phyloP scores from a whole-genome alignment of 2,797 vertebrate genomes.

The Hylomyscus alleni region DNA sequence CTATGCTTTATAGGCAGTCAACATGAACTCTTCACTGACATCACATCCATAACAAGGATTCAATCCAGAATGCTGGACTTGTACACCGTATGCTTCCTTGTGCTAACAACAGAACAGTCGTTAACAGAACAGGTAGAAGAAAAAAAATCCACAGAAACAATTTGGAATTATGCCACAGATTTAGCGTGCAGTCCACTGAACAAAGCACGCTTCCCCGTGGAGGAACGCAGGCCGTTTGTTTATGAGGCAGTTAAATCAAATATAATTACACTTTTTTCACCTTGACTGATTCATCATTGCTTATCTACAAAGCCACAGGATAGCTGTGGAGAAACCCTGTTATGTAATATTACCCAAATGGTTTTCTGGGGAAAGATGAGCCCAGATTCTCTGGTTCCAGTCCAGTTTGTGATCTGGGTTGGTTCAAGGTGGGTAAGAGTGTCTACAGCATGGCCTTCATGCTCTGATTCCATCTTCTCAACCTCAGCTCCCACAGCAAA shows the following conservation, averaged over 20 bases:
- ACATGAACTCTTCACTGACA: not conserved
- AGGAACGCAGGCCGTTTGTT: not conserved
- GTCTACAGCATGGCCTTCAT: not conserved
- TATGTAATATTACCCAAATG: constrained; percentile 70
- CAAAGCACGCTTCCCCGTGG: constrained; percentile 62
- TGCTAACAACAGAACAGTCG: not conserved
- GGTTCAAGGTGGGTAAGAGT: not conserved
- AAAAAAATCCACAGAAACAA: constrained; percentile 57
- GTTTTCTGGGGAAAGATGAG: constrained; percentile 26
- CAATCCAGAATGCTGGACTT: not conserved
- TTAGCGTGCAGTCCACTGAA: constrained; percentile 8
- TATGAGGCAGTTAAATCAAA: constrained; percentile 74
- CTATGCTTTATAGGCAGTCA: not conserved
- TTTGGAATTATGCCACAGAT: constrained; percentile 56
- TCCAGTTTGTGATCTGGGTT: constrained; percentile 49
- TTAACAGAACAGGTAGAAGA: constrained; percentile 13
- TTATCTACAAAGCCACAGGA: constrained; percentile 80
- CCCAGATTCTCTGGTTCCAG: constrained; percentile 35
- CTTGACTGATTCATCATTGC: constrained; percentile 59
- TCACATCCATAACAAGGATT: not conserved
- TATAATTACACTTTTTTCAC: constrained; percentile 68
- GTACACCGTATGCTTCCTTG: not conserved
- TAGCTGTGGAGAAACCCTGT: constrained; percentile 75
- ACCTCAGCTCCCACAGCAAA: not conserved
- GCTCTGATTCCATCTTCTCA: not conserved